Base-by-base conservation (phyloP, 2,113 vertebrate species). In the Polypterus bichir region DNA sequence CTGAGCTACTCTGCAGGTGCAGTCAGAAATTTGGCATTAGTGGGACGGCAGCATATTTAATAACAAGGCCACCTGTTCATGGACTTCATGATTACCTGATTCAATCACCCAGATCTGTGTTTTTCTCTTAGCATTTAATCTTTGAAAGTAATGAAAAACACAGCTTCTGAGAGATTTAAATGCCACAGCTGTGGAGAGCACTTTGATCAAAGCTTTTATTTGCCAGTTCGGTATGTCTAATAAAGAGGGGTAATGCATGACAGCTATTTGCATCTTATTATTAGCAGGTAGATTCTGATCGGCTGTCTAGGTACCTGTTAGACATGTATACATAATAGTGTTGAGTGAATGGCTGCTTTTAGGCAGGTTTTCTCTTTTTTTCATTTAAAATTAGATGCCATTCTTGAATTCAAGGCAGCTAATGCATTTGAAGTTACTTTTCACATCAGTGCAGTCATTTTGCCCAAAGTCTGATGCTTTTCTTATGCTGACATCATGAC, bases 1-100 rank as follows among this genome's bases (percentile, higher is more conserved):
- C 27, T 27, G 27, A 47, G 46, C 6, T 49, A 59, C 63, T 70
- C 68, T 59, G 66, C 65, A 56, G 61, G 59, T 70, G 72, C 68
- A 70, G 44, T 59, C 61, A 64, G 46, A 65, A 73, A 76, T 65
- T 70, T 76, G 76, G 72, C 71, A 69, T 64, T 57, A 52, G 60
- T 64, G 67, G 70, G 65, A 77, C 73, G 54, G 69, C 73, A 71
- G 71, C 61, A 68, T 72, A 72, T 77, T 71, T 78, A 70, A 81
- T 77, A 76, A 73, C 72, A 70, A 67, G 70, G 69, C 61, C 79
- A 83, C 78, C 76, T 81, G 79, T 73, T 83, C 71, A 65, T 68
- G 49, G 69, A 63, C 49, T 73, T 68, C 68, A 73, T 70, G 72
- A 70, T 74, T 63, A 69, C 69, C 73, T 74, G 72, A 78, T 74